Evolutionary conservation across 1,140 invertebrate species (phyloP), one percentile per base, ranked within the genome.

Genomic region (Philotrypesis tridentata): DNA sequence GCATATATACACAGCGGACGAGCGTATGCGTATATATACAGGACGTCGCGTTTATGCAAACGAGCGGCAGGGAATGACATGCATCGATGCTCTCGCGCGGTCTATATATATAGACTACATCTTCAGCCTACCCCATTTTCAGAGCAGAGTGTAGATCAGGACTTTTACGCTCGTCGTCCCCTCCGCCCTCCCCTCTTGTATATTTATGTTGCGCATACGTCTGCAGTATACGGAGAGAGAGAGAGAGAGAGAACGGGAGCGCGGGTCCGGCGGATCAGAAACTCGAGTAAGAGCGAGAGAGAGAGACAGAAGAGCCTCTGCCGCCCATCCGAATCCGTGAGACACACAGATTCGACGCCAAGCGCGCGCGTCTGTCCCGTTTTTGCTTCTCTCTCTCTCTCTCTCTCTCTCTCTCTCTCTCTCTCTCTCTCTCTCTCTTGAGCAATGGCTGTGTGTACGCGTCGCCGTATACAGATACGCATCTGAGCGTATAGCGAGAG

Each of bases 171-270:
- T 63, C 27, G 31, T 25, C 48, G n/a, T n/a, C n/a, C n/a, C n/a
- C n/a, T n/a, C n/a, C n/a, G n/a, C n/a, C n/a, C n/a, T n/a, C n/a
- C 40, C 31, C 79, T 74, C 79, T 67, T 67, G 79, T 74, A 80
- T 74, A 74, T 80, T 80, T 80, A 74, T 80, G 79, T 74, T 48
- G 60, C 17, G 60, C 48, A 27, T 6, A 29, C 31, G 23, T 17
- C 11, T 40, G 25, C 14, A 25, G 7, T 0, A 25, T 9, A 2
- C 1, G 61, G n/a, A n/a, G n/a, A n/a, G n/a, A n/a, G n/a, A n/a
- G n/a, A n/a, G n/a, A n/a, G n/a, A 40, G 68, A 37, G 68, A 63
- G 23, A 72, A 40, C n/a, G n/a, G n/a, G n/a, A n/a, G n/a, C n/a
- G 33, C 21, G 6, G 7, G 61, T 33, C 33, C 61, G 74, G 25